phyloP scores from a whole-genome alignment of 2,888 invertebrate genomes.

The Platynereis dumerilii region DNA sequence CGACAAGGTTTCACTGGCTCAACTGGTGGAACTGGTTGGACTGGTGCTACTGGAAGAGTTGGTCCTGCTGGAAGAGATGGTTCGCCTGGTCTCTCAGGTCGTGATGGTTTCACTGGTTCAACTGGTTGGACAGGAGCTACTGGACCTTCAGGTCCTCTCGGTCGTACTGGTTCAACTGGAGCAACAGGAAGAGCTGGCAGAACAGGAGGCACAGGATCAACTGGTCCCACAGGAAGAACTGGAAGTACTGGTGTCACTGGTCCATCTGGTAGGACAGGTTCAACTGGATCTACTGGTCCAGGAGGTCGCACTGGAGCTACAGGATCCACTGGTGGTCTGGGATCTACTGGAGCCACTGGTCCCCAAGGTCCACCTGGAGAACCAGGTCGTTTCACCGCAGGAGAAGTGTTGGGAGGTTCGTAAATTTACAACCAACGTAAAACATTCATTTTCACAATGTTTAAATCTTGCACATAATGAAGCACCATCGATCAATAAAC shows the following conservation, averaged over 20 bases:
- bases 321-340: conserved; percentile 13
- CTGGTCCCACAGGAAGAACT: conserved; percentile 17
- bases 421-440: no score
- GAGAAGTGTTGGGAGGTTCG: no score
- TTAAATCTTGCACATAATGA: no score
- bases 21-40: conserved; percentile 19
- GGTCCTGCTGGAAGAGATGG: conserved; percentile 25
- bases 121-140: conserved; percentile 22
- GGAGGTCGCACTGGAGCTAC: conserved; percentile 10
- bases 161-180: conserved; percentile 31
- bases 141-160: conserved; percentile 30
- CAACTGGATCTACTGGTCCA: conserved; percentile 1
- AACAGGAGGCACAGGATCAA: conserved; percentile 27
- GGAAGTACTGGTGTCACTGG: conserved; percentile 21
- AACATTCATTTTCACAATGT: no score
- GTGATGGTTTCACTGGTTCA: conserved; percentile 19
- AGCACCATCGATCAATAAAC: no score
- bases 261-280: conserved; percentile 24
- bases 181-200: conserved; percentile 22
- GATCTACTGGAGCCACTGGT: conserved; percentile 9
- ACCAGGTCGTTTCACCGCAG: conserved; percentile 4
- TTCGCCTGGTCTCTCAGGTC: conserved; percentile 15
- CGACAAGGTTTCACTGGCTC: background rate
- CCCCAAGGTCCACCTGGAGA: conserved; percentile 22
- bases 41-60: conserved; percentile 22